These are phyloP conservation scores for Etheostoma spectabile DNA, from an alignment of 2,113 vertebrate genomes.

Conservation along the genomic window DNA sequence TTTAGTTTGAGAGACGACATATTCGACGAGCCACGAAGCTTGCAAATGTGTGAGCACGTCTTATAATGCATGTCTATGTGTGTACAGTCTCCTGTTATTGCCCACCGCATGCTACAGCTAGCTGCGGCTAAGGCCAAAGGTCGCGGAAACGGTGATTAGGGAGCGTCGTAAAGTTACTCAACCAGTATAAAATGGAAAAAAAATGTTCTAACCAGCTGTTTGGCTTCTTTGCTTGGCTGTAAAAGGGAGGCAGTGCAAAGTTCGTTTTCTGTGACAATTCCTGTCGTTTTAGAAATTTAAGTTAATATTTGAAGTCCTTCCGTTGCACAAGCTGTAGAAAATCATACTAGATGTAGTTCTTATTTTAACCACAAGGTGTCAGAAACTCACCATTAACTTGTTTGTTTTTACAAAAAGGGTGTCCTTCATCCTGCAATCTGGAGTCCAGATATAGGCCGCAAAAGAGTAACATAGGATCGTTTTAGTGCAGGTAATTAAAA, in stretches of 20 bases:
- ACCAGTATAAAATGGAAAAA: constrained; percentile 23
- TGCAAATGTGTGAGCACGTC: background rate
- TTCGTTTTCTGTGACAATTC: constrained; percentile 43
- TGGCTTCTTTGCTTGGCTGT: background rate
- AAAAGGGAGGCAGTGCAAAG: constrained; percentile 38
- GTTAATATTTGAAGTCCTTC: constrained; percentile 41
- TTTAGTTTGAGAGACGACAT: constrained; percentile 71
- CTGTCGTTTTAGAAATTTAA: background rate
- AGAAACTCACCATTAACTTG: constrained; percentile 12
- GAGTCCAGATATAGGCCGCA: background rate
- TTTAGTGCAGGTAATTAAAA: background rate
- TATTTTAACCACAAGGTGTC: constrained; percentile 49
- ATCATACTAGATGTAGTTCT: background rate
- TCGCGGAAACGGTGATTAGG: constrained; percentile 54
- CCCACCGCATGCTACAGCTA: constrained; percentile 63
- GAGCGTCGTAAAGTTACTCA: constrained; percentile 67
- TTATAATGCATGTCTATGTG: background rate
- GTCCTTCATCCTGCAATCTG: background rate
- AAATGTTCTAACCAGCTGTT: too few relatives aligned
- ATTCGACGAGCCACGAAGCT: constrained; percentile 24
- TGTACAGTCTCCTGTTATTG: constrained; percentile 14
- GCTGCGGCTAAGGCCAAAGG: constrained; percentile 47
- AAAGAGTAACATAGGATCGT: background rate
- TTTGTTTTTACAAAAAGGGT: background rate
- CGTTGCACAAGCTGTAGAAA: background rate